Evolutionary conservation across 2,797 vertebrate genomes (phyloP), one percentile per base, ranked within the genome.

Genomic region (Acipenser oxyrinchus): DNA sequence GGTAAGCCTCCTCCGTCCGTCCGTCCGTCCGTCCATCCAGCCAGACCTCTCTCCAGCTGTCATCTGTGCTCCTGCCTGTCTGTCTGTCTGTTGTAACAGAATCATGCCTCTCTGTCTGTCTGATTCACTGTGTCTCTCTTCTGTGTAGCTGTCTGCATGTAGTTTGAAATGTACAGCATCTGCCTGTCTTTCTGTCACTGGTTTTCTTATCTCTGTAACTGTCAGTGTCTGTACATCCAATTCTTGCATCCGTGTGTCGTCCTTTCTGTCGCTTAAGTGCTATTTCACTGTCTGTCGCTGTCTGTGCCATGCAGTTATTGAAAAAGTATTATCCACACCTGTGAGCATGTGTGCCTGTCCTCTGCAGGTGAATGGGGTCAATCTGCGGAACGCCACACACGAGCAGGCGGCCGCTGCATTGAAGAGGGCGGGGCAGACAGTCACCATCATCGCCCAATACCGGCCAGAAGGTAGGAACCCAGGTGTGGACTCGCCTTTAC

Each of bases 361-460:
- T 66, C 70, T 75, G 69, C 84, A 99, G 96, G 96, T 98, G 84
- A 99, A 99, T 77, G 95, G 95, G 4, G 95, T 97, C 78, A 98
- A 98, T 77, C 89, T 99, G 65, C 92, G 96, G 78, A 97, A 96
- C 58, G 96, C 96, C 64, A 98, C 95, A 51, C 96, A 99, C 49
- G 96, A 99, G 77, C 96, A 99, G 78, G 96, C 96, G 4, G 96
- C 96, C 5, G 96, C 95, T 66, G 96, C 96, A 12, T 85, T 99
- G 78, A 99, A 99, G 87, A 89, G 96, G 72, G 96, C 96, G 10
- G 96, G 96, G 51, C 95, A 98, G 83, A 92, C 96, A 0, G 96
- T 99, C 82, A 98, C 94, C 75, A 99, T 99, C 70, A 90, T 98
- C 67, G 95, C 96, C 73, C 96, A 99, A 82, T 98, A 95, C 84